These are phyloP conservation scores for Tribolium freemani DNA, from an alignment of 2,888 invertebrate genomes.

Conservation along the genomic window DNA sequence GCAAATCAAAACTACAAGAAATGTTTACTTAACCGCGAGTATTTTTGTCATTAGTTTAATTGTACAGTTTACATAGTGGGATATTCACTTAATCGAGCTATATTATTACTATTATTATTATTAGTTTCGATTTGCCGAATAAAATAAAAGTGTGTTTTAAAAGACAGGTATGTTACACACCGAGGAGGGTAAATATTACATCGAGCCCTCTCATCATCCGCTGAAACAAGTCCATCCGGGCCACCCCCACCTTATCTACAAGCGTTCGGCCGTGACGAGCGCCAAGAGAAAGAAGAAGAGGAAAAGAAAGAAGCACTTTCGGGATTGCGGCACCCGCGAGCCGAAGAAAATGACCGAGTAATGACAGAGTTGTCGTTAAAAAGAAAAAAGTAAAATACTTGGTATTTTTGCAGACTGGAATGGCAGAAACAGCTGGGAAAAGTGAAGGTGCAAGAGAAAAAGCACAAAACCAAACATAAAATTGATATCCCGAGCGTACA, in stretches of 20 bases:
- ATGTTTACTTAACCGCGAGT: too few species aligned
- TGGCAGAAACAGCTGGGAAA: conserved; percentile 72
- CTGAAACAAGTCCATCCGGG: conserved; percentile 62
- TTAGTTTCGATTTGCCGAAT: background rate
- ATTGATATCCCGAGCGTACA: conserved; percentile 61
- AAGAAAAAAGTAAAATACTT: background rate
- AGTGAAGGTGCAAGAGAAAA: conserved; percentile 69
- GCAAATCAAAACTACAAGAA: too few species aligned
- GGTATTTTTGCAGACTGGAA: conserved; percentile 68
- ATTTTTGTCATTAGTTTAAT: too few species aligned
- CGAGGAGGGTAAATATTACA: conserved; percentile 78
- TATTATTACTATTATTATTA: too few species aligned
- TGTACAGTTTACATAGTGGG: too few species aligned
- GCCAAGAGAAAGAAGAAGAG: conserved; percentile 65
- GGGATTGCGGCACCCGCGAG: conserved; percentile 73
- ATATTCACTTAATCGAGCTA: too few species aligned
- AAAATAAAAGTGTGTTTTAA: conserved; percentile 16
- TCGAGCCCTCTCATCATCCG: conserved; percentile 78
- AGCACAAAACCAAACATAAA: conserved; percentile 56
- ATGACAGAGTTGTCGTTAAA: conserved; percentile 34
- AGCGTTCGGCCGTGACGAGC: conserved; percentile 74
- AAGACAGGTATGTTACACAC: conserved; percentile 80
- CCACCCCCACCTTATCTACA: conserved; percentile 79
- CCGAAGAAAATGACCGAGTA: conserved; percentile 69
- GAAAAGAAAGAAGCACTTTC: conserved; percentile 69